phyloP scores from a whole-genome alignment of 1,140 invertebrate species.

The Penaeus chinensis region DNA sequence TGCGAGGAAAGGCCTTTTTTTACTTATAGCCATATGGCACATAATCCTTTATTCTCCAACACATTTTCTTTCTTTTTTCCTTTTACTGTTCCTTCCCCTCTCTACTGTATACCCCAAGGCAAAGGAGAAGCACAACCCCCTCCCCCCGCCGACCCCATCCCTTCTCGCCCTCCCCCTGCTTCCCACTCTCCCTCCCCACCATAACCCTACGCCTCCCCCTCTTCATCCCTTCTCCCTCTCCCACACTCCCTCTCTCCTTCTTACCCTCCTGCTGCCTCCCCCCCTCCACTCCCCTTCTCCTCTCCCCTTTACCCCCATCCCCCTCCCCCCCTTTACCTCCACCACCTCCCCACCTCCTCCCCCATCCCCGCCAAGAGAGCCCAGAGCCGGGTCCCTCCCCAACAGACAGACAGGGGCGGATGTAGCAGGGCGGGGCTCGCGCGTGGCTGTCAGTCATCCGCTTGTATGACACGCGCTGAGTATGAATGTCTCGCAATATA shows the following conservation, averaged over 20 bases:
- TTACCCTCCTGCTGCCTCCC: neutral
- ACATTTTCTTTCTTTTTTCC: too few species aligned
- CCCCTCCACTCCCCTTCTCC: too few species aligned
- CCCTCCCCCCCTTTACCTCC: neutral
- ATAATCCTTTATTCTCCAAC: too few species aligned
- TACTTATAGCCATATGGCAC: too few species aligned
- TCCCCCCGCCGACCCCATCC: neutral
- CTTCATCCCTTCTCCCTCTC: neutral
- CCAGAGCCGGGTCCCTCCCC: too few species aligned
- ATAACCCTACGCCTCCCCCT: neutral
- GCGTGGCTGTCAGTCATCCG: too few species aligned
- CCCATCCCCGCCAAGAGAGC: neutral
- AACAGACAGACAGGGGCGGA: too few species aligned
- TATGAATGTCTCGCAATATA: too few species aligned
- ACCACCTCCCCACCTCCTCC: neutral
- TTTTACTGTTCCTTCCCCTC: neutral
- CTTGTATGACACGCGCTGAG: too few species aligned
- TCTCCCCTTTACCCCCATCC: neutral
- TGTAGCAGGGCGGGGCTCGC: too few species aligned
- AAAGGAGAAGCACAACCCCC: neutral
- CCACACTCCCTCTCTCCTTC: neutral
- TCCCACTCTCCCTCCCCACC: neutral
- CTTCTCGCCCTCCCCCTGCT: neutral
- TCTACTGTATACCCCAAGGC: neutral
- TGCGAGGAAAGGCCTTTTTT: too few species aligned